Conservation (phyloP, 2,888 invertebrate species). For the Clostera curtula region DNA sequence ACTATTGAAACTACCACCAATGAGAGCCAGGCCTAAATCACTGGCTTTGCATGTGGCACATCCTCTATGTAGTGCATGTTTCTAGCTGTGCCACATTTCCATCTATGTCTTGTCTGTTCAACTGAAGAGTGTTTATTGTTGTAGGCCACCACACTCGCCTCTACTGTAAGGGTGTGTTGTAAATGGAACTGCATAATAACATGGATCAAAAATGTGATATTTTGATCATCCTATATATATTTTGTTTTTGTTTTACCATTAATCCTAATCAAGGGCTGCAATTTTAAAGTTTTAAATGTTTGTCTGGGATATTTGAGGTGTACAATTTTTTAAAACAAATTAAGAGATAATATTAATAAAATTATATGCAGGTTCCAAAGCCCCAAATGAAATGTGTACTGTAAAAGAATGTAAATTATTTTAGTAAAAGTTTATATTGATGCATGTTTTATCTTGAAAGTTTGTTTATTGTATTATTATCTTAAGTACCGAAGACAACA, state of each 20-base stretch:
- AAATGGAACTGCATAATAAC: constrained; percentile 60
- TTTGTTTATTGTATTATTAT: constrained; percentile 24
- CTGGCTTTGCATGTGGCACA: constrained; percentile 40
- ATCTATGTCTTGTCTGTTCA: constrained; percentile 47
- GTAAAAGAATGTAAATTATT: constrained; percentile 14
- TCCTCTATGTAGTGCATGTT: constrained; percentile 51
- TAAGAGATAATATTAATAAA: constrained; percentile 22
- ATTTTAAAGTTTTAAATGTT: constrained; percentile 15
- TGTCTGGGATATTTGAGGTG: constrained; percentile 1
- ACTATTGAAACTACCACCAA: constrained; percentile 64
- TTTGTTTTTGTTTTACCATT: constrained; percentile 37
- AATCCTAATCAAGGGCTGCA: no score
- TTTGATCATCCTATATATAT: constrained; percentile 52
- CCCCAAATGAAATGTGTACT: constrained; percentile 41
- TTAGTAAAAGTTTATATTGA: constrained; percentile 27
- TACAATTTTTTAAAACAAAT: constrained; percentile 15
- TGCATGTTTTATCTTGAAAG: constrained; percentile 21
- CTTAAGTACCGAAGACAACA: constrained; percentile 23
- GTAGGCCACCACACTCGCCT: constrained; percentile 37
- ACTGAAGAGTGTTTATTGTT: constrained; percentile 54
- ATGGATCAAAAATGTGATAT: constrained; percentile 70
- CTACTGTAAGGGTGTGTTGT: constrained; percentile 35
- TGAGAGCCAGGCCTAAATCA: constrained; percentile 67
- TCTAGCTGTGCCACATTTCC: constrained; percentile 50
- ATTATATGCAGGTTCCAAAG: constrained; percentile 58